phyloP scores from a whole-genome alignment of 2,888 invertebrate genomes.

The Scaptomyza parva region DNA sequence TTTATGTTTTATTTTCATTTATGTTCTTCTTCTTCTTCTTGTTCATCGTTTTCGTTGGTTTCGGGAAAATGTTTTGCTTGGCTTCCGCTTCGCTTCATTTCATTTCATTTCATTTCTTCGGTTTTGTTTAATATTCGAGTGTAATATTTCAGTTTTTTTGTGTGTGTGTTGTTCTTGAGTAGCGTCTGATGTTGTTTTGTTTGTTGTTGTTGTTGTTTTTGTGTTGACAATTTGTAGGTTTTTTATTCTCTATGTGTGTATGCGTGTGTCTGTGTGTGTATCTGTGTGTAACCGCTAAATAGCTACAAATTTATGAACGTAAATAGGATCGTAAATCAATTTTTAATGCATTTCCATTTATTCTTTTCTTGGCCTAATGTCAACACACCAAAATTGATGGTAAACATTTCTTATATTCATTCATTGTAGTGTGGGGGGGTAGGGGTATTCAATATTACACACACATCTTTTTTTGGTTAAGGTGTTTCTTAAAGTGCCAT shows the following conservation, averaged over 20 bases:
- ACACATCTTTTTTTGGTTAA: neutral
- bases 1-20: constrained; percentile 79
- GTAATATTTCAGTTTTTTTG: constrained; percentile 75
- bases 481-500: constrained; percentile 7
- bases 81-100: constrained; percentile 64
- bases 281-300: constrained; percentile 76
- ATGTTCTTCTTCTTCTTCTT: constrained; percentile 44
- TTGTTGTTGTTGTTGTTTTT: constrained; percentile 29
- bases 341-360: constrained; percentile 80
- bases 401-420: neutral
- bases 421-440: neutral
- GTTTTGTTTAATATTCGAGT: constrained; percentile 74
- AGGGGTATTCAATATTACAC: constrained; percentile 4
- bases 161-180: too few relatives aligned
- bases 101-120: constrained; percentile 26
- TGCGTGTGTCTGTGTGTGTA: neutral
- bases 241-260: constrained; percentile 41
- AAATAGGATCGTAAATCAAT: constrained; percentile 75
- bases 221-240: constrained; percentile 73
- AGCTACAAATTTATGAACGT: constrained; percentile 80
- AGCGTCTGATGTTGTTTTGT: too few relatives aligned
- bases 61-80: constrained; percentile 48
- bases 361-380: constrained; percentile 50
- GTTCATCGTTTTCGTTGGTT: constrained; percentile 10
- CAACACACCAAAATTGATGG: constrained; percentile 61